phyloP scores from a whole-genome alignment of 2,113 vertebrate species.

The Passer montanus region DNA sequence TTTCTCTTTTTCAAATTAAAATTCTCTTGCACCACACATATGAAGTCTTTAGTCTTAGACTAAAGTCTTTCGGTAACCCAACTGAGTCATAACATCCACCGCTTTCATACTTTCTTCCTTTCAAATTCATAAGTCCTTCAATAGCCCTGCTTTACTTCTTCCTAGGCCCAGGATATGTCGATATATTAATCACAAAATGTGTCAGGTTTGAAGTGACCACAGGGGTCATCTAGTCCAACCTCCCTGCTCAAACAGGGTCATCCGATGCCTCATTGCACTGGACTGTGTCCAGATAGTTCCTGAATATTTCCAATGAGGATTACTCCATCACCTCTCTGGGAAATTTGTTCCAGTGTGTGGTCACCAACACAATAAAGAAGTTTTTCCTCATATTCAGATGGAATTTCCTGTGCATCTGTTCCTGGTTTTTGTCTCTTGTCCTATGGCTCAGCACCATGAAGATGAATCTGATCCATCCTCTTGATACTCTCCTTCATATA shows the following conservation, averaged over 20 bases:
- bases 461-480: not conserved
- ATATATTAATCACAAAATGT: not conserved
- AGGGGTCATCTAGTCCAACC: not conserved
- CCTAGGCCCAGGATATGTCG: accelerated
- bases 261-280: not conserved
- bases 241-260: not conserved
- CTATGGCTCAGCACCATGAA: not conserved
- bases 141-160: not conserved
- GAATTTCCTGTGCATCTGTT: not conserved
- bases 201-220: not conserved
- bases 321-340: not conserved
- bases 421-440: too few relatives aligned
- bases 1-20: not conserved
- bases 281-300: not conserved
- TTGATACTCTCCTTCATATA: not conserved
- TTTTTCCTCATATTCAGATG: not conserved
- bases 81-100: not conserved
- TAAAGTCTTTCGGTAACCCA: not conserved
- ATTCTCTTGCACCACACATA: not conserved
- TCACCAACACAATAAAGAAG: not conserved
- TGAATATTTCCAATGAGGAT: not conserved
- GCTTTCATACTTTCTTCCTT: not conserved
- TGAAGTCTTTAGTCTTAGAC: not conserved
- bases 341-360: not conserved
- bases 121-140: not conserved